phyloP scores from a whole-genome alignment of 2,797 vertebrate genomes.

The Ciconia nigra region DNA sequence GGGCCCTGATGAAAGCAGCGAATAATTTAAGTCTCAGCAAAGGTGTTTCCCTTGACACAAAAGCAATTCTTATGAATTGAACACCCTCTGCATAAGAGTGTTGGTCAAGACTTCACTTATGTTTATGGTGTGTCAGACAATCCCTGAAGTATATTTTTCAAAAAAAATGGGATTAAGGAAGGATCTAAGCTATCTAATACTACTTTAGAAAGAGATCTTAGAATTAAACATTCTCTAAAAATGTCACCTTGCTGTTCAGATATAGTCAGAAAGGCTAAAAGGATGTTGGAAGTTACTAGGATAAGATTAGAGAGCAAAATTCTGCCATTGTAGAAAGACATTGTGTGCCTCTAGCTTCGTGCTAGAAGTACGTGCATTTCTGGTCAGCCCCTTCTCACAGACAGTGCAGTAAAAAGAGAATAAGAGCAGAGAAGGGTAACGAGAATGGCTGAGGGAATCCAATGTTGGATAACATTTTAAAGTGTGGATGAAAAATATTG shows the following conservation, averaged over 20 bases:
- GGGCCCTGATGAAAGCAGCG: neutral
- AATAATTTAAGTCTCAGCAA: neutral
- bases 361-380: neutral
- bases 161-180: neutral
- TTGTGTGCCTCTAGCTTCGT: neutral
- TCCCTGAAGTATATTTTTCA: neutral
- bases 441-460: neutral
- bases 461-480: neutral
- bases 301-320: neutral
- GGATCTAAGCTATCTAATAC: neutral
- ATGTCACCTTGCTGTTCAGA: neutral
- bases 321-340: neutral
- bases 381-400: neutral
- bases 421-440: neutral
- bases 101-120: neutral
- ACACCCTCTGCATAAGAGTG: neutral
- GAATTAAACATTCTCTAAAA: neutral
- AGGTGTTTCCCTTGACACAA: neutral
- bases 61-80: neutral
- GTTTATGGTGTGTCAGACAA: neutral
- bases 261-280: neutral
- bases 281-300: neutral
- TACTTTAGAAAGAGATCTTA: neutral
- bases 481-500: neutral
- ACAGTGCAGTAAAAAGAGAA: neutral